Base-by-base conservation (phyloP, 2,797 vertebrate species). In the Psittacula echo region DNA sequence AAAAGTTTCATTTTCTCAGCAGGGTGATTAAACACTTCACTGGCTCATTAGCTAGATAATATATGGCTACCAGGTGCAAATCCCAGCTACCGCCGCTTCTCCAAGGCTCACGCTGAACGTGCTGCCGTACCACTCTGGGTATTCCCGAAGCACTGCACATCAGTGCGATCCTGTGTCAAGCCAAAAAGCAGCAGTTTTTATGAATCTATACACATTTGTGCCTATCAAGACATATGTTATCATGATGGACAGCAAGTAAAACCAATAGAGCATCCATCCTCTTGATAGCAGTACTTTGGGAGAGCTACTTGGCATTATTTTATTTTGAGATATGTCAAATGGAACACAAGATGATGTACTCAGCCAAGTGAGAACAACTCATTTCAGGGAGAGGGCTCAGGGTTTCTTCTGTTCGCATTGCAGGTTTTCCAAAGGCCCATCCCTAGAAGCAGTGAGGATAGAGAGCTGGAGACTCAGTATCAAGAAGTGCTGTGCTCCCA, bases 11-110 rank as follows among this genome's bases (percentile, higher is more conserved):
- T 97, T 97, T 97, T 90, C 95, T 93, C 91, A 60, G 83, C 45
- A 54, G 93, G 88, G 95, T 96, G 95, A 97, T 98, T 96, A 97
- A 97, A 97, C 91, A 89, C 93, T 93, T 97, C 95, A 88, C 90
- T 85, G 92, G 71, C 93, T 97, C 94, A 83, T 98, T 96, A 97
- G 78, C 72, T 88, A 85, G 80, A 67, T 84, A 89, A 97, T 94
- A 76, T 81, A 96, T 70, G 94, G 77, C 80, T 84, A 84, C 84
- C 95, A 97, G 96, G 95, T 95, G 94, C 78, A 84, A 90, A 87
- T 42, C 91, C 85, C 93, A 93, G 95, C 91, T 88, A 64, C 50
- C 7, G 13, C 60, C 10, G 48, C 60, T 60, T 74, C 88, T 37
- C 58, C 24, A 8, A 90, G 84, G 58, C 39, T 34, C 44, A 19